Percentiles rank a stretch among this genome's conserved stretches.
phyloP scores from a whole-genome alignment of 1,140 invertebrate genomes.

The Zaprionus ornatus region DNA sequence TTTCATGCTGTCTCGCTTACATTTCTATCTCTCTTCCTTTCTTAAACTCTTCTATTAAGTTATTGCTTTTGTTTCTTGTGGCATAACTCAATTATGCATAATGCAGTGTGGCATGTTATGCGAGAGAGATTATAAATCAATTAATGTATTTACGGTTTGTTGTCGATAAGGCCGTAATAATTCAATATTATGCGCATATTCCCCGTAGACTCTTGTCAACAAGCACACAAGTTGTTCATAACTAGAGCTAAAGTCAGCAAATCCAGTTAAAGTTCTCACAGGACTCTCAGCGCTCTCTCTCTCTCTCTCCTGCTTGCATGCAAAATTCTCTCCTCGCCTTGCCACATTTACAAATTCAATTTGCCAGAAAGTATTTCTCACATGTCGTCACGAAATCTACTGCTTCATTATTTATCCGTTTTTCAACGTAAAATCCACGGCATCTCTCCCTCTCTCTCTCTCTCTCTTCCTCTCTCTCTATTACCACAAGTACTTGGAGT shows the following conservation, averaged over 20 bases:
- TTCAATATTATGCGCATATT: constrained; percentile 26
- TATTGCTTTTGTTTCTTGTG: not conserved
- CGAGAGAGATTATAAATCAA: constrained; percentile 34
- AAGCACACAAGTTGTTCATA: not conserved
- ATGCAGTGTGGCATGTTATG: not conserved
- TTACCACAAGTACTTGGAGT: not conserved
- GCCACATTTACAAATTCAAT: constrained; percentile 34
- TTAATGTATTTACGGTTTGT: constrained; percentile 22
- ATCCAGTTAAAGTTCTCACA: not conserved
- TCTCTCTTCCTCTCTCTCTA: not conserved
- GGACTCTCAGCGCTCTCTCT: not conserved
- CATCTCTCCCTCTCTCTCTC: constrained; percentile 20
- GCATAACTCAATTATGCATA: not conserved
- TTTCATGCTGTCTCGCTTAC: too few species aligned
- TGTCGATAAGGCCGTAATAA: constrained; percentile 35
- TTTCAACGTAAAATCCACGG: constrained; percentile 3
- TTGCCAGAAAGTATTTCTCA: constrained; percentile 35
- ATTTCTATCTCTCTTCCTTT: not conserved
- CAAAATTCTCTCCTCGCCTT: not conserved
- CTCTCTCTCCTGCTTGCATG: not conserved
- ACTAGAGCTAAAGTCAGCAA: not conserved
- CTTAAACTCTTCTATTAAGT: not conserved
- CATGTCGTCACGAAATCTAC: constrained; percentile 35
- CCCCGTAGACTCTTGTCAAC: constrained; percentile 50
- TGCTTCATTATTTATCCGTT: constrained; percentile 59